These are phyloP conservation scores for Microctenopoma steveboyesi DNA, from an alignment of 2,797 vertebrate genomes.

Conservation along the genomic window DNA sequence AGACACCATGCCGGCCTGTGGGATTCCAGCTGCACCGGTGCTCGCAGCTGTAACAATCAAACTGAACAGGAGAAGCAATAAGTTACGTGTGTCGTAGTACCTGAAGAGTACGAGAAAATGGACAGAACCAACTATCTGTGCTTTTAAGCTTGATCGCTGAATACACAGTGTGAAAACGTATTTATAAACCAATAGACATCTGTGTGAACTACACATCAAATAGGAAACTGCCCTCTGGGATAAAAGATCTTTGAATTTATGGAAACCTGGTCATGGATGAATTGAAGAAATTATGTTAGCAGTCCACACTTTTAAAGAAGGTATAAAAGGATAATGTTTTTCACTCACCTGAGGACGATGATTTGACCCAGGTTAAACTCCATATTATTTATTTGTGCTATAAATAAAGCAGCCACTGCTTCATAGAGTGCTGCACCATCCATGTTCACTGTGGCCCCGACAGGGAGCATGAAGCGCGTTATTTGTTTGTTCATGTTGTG, in stretches of 20 bases:
- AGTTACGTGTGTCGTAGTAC: neutral
- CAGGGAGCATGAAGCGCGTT: constrained; percentile 86
- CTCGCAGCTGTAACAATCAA: constrained; percentile 84
- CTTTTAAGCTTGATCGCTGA: no score
- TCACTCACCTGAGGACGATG: constrained; percentile 84
- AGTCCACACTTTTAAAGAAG: no score
- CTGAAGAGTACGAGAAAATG: constrained; percentile 5
- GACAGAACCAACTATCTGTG: neutral
- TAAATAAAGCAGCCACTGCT: constrained; percentile 89
- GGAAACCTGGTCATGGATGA: no score
- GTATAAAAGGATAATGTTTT: neutral
- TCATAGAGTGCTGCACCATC: constrained; percentile 89
- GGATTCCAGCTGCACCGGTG: constrained; percentile 86
- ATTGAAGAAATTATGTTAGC: no score
- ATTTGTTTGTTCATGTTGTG: constrained; percentile 86
- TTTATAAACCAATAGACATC: no score
- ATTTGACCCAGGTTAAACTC: constrained; percentile 88
- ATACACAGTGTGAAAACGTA: no score
- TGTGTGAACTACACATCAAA: no score
- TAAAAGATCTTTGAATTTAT: no score
- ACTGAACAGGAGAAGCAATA: constrained; percentile 15
- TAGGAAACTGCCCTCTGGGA: no score
- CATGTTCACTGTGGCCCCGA: constrained; percentile 91
- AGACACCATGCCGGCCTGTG: constrained; percentile 83
- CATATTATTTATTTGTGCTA: constrained; percentile 88